phyloP scores from a whole-genome alignment of 2,797 vertebrate species.

The Odontamblyopus rebecca region DNA sequence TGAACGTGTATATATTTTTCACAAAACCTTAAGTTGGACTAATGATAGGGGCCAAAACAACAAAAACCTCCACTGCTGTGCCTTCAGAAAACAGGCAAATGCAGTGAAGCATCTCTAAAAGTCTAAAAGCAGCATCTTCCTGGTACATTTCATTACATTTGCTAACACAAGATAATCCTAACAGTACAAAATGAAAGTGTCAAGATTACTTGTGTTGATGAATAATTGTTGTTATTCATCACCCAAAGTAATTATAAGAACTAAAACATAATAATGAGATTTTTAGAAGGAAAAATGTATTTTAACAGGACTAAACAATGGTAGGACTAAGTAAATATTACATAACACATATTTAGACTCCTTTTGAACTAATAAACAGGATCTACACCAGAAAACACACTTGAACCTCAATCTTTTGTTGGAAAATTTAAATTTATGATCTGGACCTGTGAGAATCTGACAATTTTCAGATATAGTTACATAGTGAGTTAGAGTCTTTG shows the following conservation, averaged over 20 bases:
- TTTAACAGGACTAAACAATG: neutral
- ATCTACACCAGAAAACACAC: too few relatives aligned
- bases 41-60: slow-evolving; percentile 51
- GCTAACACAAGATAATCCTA: slow-evolving; percentile 6
- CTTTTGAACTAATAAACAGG: neutral
- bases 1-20: slow-evolving; percentile 43
- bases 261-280: neutral
- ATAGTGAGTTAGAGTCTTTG: too few relatives aligned
- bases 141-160: slow-evolving; percentile 49
- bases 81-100: slow-evolving; percentile 31
- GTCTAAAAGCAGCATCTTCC: slow-evolving; percentile 29
- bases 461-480: too few relatives aligned
- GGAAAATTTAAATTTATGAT: too few relatives aligned
- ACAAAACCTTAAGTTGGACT: slow-evolving; percentile 54
- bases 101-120: slow-evolving; percentile 27
- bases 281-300: neutral
- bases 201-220: neutral
- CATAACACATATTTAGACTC: neutral
- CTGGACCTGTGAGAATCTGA: too few relatives aligned
- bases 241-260: neutral
- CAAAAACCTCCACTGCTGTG: slow-evolving; percentile 41
- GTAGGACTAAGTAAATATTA: neutral
- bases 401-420: too few relatives aligned
- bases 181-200: neutral
- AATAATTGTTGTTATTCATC: neutral